Evolutionary conservation across 2,888 invertebrate species (phyloP).

Genomic region (Amaurobius ferox): DNA sequence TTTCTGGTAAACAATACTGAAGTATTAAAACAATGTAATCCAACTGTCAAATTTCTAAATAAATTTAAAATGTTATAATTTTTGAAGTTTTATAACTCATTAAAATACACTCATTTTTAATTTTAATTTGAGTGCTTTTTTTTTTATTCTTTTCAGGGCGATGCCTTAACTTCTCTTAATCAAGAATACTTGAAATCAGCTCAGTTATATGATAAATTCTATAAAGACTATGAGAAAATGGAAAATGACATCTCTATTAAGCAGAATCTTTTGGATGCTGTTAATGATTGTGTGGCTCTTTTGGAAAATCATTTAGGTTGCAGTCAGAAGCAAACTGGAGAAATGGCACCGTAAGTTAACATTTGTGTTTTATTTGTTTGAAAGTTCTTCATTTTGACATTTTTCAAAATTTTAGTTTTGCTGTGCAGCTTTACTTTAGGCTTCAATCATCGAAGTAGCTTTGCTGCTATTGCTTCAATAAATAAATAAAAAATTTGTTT

Average conservation of each 20-base stretch:
- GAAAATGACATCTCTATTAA: slow-evolving; percentile 88
- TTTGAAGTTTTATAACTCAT: too few relatives aligned
- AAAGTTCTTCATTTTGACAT: too few relatives aligned
- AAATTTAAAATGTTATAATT: too few relatives aligned
- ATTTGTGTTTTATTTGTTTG: background rate
- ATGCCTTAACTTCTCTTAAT: slow-evolving; percentile 83
- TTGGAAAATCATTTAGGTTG: slow-evolving; percentile 90
- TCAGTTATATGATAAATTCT: slow-evolving; percentile 85
- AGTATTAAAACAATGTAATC: too few relatives aligned
- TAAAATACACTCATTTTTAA: too few relatives aligned
- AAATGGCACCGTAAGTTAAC: slow-evolving; percentile 40
- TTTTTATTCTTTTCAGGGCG: slow-evolving; percentile 75
- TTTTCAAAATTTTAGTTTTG: too few relatives aligned
- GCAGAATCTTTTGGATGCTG: slow-evolving; percentile 90
- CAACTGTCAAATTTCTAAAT: too few relatives aligned
- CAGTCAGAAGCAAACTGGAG: slow-evolving; percentile 43
- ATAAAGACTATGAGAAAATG: slow-evolving; percentile 86
- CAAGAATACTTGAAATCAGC: slow-evolving; percentile 85
- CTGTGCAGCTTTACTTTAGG: too few relatives aligned
- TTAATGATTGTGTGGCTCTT: slow-evolving; percentile 89
- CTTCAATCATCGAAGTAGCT: background rate
- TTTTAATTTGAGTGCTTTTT: too few relatives aligned
- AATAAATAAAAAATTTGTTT: too few relatives aligned
- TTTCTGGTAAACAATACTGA: too few relatives aligned
- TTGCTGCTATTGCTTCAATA: too few relatives aligned